Conservation (phyloP, 2,888 invertebrate species). For the Andrena praecox region DNA sequence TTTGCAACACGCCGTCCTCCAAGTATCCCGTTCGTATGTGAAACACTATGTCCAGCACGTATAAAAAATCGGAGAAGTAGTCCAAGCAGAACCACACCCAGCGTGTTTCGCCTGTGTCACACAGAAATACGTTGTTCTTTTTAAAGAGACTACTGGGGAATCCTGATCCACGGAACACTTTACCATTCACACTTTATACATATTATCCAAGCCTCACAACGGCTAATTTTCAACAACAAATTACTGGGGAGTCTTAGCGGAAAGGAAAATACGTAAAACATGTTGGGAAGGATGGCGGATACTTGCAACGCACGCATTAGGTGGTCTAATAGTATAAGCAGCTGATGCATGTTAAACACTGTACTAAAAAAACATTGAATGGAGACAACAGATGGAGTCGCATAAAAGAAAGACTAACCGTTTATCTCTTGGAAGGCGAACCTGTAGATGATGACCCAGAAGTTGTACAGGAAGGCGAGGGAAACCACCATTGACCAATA, state of each 20-base stretch:
- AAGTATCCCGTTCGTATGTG: conserved; percentile 99
- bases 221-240: too few species aligned
- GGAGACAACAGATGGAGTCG: not conserved
- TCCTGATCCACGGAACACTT: too few species aligned
- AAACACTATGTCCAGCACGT: conserved; percentile 97
- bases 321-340: too few species aligned
- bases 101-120: conserved; percentile 90
- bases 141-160: too few species aligned
- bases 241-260: too few species aligned
- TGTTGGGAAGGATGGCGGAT: too few species aligned
- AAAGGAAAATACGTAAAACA: too few species aligned
- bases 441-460: conserved; percentile 99
- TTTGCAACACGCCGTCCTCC: conserved; percentile 99
- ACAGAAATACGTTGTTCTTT: not conserved
- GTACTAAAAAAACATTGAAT: not conserved
- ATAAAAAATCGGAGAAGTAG: conserved; percentile 98
- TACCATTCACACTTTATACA: too few species aligned
- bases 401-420: conserved; percentile 86
- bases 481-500: conserved; percentile 99
- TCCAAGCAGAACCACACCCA: conserved; percentile 98
- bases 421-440: conserved; percentile 99
- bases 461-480: conserved; percentile 97
- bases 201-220: too few species aligned
- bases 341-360: too few species aligned
- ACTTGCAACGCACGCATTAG: too few species aligned